Evolutionary conservation across 2,797 vertebrate species (phyloP).

Genomic region (Lophius americanus): DNA sequence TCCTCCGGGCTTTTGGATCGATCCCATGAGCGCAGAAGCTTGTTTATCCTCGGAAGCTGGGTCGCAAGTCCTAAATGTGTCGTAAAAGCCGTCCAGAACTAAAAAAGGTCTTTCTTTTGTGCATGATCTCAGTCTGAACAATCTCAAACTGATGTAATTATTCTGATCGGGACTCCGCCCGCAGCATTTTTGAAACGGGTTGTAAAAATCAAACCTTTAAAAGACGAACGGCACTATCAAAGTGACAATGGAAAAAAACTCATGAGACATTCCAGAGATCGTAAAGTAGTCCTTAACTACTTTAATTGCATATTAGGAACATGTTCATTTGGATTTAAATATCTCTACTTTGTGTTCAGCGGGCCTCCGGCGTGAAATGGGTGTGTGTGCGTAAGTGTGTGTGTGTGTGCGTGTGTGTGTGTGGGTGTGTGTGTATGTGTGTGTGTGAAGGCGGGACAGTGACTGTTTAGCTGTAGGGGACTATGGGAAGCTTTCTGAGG

Average conservation of each 20-base stretch:
- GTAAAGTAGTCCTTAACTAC: neutral
- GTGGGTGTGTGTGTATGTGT: constrained; percentile 18
- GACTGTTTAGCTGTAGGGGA: constrained; percentile 55
- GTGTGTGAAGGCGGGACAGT: constrained; percentile 24
- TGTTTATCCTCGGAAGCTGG: too few relatives aligned
- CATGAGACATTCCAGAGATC: neutral
- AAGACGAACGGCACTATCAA: too few relatives aligned
- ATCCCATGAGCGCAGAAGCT: too few relatives aligned
- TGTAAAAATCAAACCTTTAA: neutral
- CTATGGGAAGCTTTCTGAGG: constrained; percentile 47
- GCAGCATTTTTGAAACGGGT: neutral
- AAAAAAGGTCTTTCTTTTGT: too few relatives aligned
- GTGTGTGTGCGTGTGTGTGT: constrained; percentile 29
- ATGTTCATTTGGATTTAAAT: neutral
- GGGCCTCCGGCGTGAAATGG: neutral
- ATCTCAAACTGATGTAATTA: neutral
- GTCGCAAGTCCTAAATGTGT: too few relatives aligned
- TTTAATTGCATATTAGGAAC: neutral
- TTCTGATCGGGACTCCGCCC: neutral
- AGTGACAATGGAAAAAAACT: too few relatives aligned
- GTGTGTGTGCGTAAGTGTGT: constrained; percentile 14
- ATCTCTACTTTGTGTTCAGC: neutral
- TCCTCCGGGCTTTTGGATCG: too few relatives aligned
- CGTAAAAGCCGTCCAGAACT: too few relatives aligned
- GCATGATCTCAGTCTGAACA: neutral